Evolutionary conservation across 2,888 invertebrate genomes (phyloP).

Genomic region (Heliconius ethilla): DNA sequence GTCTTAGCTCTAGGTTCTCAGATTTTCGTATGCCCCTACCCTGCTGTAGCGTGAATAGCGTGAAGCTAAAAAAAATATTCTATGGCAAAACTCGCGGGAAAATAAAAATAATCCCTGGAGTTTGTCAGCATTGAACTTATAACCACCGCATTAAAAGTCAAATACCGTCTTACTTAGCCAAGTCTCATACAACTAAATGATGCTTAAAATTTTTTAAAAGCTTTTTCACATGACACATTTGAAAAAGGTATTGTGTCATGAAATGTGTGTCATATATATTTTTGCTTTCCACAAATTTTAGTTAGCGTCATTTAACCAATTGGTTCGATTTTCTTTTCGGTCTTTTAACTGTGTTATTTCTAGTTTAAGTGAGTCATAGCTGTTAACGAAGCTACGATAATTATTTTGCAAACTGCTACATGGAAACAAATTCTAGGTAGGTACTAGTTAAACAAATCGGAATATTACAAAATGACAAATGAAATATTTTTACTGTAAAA

Average conservation of each 20-base stretch:
- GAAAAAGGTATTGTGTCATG: background rate
- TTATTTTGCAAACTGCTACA: slow-evolving; percentile 36
- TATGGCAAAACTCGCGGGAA: too few relatives aligned
- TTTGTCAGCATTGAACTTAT: too few relatives aligned
- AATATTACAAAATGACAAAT: slow-evolving; percentile 2
- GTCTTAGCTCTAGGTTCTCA: too few relatives aligned
- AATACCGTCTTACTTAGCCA: background rate
- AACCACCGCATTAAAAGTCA: too few relatives aligned
- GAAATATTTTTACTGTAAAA: background rate
- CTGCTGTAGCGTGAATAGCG: too few relatives aligned
- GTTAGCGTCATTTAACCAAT: slow-evolving; percentile 42
- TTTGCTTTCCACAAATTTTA: slow-evolving; percentile 35
- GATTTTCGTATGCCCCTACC: too few relatives aligned
- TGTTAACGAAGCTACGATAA: slow-evolving; percentile 42
- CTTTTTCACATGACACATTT: slow-evolving; percentile 27
- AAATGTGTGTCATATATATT: slow-evolving; percentile 40
- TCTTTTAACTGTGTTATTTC: slow-evolving; percentile 38
- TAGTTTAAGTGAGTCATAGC: slow-evolving; percentile 41
- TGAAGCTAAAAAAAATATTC: too few relatives aligned
- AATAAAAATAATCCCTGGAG: too few relatives aligned
- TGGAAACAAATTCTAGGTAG: slow-evolving; percentile 23
- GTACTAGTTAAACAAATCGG: slow-evolving; percentile 13
- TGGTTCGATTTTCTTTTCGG: slow-evolving; percentile 39
- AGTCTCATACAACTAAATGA: background rate
- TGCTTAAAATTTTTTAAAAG: background rate